These are phyloP conservation scores for Pollachius pollachius DNA, from an alignment of 2,113 vertebrate genomes.

Conservation along the genomic window DNA sequence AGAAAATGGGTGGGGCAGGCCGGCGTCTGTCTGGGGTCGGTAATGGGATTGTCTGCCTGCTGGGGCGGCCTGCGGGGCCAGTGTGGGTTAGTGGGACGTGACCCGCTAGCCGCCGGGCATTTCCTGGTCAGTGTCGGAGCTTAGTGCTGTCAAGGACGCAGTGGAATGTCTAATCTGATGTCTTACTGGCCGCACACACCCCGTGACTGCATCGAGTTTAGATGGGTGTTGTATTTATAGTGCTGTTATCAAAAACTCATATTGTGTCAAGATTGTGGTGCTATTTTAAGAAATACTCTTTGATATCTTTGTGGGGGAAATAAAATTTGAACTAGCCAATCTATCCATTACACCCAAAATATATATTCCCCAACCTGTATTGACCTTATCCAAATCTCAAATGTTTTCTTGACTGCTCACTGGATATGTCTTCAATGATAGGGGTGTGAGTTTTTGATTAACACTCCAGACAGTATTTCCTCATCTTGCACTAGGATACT, in stretches of 20 bases:
- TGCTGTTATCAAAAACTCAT: too few relatives aligned
- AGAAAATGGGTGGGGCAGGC: slow-evolving; percentile 8
- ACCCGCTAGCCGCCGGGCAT: slow-evolving; percentile 67
- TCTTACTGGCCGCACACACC: slow-evolving; percentile 1
- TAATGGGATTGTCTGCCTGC: slow-evolving; percentile 73
- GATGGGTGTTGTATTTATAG: neutral
- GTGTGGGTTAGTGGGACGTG: slow-evolving; percentile 61
- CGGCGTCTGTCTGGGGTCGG: slow-evolving; percentile 46
- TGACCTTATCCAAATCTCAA: too few relatives aligned
- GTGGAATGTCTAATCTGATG: slow-evolving; percentile 9
- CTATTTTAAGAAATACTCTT: too few relatives aligned
- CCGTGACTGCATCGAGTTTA: slow-evolving; percentile 2
- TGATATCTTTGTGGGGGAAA: too few relatives aligned
- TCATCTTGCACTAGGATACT: slow-evolving; percentile 19
- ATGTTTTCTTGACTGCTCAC: too few relatives aligned
- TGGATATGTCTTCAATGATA: neutral
- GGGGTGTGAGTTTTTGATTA: neutral
- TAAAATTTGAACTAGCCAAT: too few relatives aligned
- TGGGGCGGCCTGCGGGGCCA: slow-evolving; percentile 49
- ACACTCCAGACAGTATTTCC: slow-evolving; percentile 11
- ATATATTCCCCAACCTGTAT: too few relatives aligned
- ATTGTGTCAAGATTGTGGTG: too few relatives aligned
- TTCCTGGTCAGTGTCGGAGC: slow-evolving; percentile 15
- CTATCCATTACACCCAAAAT: too few relatives aligned
- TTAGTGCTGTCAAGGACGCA: slow-evolving; percentile 36